A percentile compares a stretch with the other conserved stretches of the same genome.
Conservation (phyloP, 2,113 vertebrate species). For the Peromyscus californicus region DNA sequence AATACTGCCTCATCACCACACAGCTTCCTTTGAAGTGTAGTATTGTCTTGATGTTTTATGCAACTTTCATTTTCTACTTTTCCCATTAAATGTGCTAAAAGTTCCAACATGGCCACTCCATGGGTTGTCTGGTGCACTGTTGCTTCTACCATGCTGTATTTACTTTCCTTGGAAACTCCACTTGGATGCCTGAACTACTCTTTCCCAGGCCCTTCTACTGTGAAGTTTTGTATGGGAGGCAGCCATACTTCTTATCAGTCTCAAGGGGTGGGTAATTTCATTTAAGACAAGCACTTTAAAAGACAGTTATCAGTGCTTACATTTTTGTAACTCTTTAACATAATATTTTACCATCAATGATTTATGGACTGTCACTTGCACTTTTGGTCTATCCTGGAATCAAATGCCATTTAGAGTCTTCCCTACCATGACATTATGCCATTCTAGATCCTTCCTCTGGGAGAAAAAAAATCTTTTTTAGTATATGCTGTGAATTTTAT, state of each 20-base stretch:
- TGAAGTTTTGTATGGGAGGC: background rate
- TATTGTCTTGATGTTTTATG: background rate
- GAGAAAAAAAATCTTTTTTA: conserved; percentile 59
- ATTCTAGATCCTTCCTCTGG: conserved; percentile 69
- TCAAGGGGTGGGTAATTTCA: conserved; percentile 1
- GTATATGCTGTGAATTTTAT: conserved; percentile 71
- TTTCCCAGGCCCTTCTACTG: background rate
- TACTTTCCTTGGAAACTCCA: background rate
- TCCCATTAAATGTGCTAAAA: background rate
- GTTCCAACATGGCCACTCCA: background rate
- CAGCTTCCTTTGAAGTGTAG: background rate
- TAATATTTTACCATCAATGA: conserved; percentile 61
- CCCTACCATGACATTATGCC: conserved; percentile 53
- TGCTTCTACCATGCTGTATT: background rate
- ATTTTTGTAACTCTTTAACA: conserved; percentile 57
- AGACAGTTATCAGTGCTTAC: conserved; percentile 27
- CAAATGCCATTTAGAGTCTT: conserved; percentile 55
- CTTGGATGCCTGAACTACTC: background rate
- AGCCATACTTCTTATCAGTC: conserved; percentile 31
- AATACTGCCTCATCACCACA: background rate
- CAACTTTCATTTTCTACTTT: conserved; percentile 2
- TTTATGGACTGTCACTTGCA: conserved; percentile 58
- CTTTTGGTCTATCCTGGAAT: conserved; percentile 9
- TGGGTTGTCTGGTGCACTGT: background rate
- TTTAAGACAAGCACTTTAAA: conserved; percentile 61